Conservation (phyloP, 2,888 invertebrate genomes). For the Ophraella communa region DNA sequence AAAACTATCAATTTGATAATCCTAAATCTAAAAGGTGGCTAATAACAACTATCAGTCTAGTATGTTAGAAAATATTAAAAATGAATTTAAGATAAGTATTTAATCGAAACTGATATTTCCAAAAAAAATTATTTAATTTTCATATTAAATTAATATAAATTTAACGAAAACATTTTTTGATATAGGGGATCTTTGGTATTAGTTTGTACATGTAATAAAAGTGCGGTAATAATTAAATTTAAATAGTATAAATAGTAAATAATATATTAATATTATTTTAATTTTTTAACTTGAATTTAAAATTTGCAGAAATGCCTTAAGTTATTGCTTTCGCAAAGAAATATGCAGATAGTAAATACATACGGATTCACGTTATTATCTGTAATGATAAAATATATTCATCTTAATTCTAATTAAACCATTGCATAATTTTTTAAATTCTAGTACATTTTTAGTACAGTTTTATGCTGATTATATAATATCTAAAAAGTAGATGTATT, state of each 20-base stretch:
- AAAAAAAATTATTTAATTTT: no score
- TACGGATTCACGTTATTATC: not conserved
- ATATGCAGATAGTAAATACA: no score
- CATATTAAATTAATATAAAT: no score
- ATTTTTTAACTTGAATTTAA: no score
- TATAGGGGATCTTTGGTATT: no score
- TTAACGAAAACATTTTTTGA: no score
- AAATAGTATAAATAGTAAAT: no score
- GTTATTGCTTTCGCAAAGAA: no score
- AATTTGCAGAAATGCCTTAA: no score
- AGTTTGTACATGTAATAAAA: no score
- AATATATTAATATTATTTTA: no score
- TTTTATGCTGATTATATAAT: not conserved
- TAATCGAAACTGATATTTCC: not conserved
- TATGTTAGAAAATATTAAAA: not conserved
- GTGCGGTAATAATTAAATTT: no score
- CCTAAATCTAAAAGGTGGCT: not conserved
- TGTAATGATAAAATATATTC: not conserved
- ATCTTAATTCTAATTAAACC: not conserved
- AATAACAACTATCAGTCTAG: not conserved
- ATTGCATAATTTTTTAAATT: not conserved
- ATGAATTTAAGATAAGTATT: not conserved
- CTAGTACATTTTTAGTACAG: not conserved
- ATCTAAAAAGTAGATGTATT: not conserved
- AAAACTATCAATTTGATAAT: constrained; percentile 20